Conservation (phyloP, 2,888 invertebrate genomes). For the Drosophila mimica region DNA sequence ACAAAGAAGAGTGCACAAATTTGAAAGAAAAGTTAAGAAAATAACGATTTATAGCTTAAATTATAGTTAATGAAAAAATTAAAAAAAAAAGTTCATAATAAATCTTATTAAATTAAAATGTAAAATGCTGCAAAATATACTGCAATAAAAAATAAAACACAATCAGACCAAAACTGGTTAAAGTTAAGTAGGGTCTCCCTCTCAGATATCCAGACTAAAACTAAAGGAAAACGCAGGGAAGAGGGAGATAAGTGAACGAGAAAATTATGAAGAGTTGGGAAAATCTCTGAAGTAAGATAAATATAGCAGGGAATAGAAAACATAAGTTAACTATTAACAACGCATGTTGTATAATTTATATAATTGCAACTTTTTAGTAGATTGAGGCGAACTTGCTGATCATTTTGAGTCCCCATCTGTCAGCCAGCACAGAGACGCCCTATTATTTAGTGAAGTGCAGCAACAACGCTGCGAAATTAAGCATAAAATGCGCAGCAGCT, state of each 20-base stretch:
- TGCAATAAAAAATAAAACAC: too few relatives aligned
- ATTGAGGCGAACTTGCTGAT: slow-evolving; percentile 19
- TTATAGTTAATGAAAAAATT: neutral
- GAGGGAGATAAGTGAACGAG: too few relatives aligned
- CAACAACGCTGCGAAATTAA: slow-evolving; percentile 54
- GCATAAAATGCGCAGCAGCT: slow-evolving; percentile 49
- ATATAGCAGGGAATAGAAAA: neutral
- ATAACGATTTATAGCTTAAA: neutral
- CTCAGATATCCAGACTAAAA: too few relatives aligned
- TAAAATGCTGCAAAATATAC: too few relatives aligned
- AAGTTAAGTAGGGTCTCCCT: too few relatives aligned
- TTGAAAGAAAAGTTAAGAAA: neutral
- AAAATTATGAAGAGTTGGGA: neutral
- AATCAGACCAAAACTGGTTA: too few relatives aligned
- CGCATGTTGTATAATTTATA: neutral
- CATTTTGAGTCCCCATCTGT: slow-evolving; percentile 14
- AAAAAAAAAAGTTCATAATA: neutral
- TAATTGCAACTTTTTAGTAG: neutral
- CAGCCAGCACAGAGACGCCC: slow-evolving; percentile 60
- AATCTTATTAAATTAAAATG: neutral
- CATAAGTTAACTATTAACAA: neutral
- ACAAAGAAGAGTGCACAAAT: neutral
- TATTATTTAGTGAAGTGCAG: slow-evolving; percentile 71
- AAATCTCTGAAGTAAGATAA: neutral
- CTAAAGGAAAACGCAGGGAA: too few relatives aligned